Evolutionary conservation across 35 echinoderm and acorn worm genomes (phyloP).

Genomic region (Apostichopus japonicus): DNA sequence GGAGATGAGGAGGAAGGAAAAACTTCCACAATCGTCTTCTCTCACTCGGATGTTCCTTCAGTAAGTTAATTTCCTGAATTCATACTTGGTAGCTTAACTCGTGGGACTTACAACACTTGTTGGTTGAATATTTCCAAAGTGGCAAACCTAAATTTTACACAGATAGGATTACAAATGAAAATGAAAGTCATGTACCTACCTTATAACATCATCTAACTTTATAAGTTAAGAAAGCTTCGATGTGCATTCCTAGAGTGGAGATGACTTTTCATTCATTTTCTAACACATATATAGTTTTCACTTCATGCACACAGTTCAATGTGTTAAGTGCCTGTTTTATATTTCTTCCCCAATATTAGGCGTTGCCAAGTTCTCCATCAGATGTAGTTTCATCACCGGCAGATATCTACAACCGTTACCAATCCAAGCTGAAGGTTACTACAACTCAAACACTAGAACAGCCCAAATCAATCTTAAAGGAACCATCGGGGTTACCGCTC

Average conservation of each 20-base stretch:
- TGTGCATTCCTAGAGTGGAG: too few relatives aligned
- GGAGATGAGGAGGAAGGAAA: neutral
- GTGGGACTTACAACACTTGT: neutral
- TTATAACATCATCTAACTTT: too few relatives aligned
- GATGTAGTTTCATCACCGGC: neutral
- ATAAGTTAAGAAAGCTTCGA: too few relatives aligned
- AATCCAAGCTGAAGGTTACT: neutral
- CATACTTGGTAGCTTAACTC: neutral
- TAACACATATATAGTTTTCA: too few relatives aligned
- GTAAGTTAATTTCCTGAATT: neutral
- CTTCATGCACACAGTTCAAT: too few relatives aligned
- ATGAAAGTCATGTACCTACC: too few relatives aligned
- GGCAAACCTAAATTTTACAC: too few relatives aligned
- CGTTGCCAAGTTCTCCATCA: neutral
- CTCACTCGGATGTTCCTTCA: neutral
- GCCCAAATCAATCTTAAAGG: conserved; percentile 24
- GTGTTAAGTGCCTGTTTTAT: neutral
- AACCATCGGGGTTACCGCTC: neutral
- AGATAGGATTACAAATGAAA: too few relatives aligned
- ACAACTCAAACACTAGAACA: neutral
- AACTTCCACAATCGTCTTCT: conserved; percentile 1
- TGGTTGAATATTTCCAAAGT: too few relatives aligned
- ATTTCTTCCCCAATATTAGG: neutral
- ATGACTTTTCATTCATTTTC: too few relatives aligned
- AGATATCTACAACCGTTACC: conserved; percentile 21